These are phyloP conservation scores for Laspeyria flexula DNA, from an alignment of 2,888 invertebrate species.

Conservation along the genomic window DNA sequence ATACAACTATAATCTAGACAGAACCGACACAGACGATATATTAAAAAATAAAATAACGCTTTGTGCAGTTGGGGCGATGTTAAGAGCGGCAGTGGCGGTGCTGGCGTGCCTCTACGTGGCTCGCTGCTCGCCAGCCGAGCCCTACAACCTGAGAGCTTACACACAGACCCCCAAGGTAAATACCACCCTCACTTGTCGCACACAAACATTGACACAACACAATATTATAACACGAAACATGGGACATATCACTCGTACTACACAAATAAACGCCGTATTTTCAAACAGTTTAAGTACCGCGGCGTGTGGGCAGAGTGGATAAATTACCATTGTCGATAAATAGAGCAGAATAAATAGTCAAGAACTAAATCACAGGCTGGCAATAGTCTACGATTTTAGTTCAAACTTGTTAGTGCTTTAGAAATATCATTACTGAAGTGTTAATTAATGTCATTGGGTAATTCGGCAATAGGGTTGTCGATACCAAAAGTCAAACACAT, in stretches of 20 bases:
- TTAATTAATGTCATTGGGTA: not conserved
- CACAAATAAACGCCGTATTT: slow-evolving; percentile 28
- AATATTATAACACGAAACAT: slow-evolving; percentile 18
- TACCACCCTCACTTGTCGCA: slow-evolving; percentile 29
- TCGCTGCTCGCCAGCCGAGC: slow-evolving; percentile 75
- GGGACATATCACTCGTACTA: slow-evolving; percentile 22
- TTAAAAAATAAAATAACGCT: slow-evolving; percentile 13
- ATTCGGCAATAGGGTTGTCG: not conserved
- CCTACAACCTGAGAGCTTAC: slow-evolving; percentile 65
- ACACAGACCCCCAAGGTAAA: slow-evolving; percentile 70
- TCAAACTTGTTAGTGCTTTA: slow-evolving; percentile 15
- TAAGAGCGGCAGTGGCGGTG: slow-evolving; percentile 75
- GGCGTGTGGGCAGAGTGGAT: slow-evolving; percentile 23
- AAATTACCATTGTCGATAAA: slow-evolving; percentile 26
- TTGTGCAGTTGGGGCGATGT: slow-evolving; percentile 79
- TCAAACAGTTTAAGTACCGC: slow-evolving; percentile 21
- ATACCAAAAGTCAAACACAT: no score
- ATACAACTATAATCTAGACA: no score
- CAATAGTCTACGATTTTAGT: slow-evolving; percentile 13
- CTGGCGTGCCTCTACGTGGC: slow-evolving; percentile 83
- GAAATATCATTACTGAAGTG: slow-evolving; percentile 21
- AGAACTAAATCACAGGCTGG: not conserved
- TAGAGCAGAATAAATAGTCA: slow-evolving; percentile 1
- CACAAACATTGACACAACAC: slow-evolving; percentile 29
- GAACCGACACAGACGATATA: no score